These are phyloP conservation scores for Malacosoma neustria DNA, from an alignment of 2,888 invertebrate genomes.

Conservation along the genomic window DNA sequence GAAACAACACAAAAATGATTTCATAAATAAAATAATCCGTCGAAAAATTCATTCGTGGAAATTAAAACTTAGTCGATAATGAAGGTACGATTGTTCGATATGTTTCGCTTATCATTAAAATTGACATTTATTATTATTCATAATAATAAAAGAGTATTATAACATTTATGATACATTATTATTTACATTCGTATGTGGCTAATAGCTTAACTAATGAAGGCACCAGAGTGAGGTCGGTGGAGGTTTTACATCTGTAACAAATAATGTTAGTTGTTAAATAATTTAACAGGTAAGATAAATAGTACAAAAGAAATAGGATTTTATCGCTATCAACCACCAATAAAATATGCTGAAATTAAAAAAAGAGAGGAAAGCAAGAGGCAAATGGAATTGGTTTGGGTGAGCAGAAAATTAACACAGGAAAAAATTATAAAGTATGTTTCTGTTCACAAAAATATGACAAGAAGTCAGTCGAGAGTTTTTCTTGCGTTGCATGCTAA, in stretches of 20 bases:
- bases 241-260: slow-evolving; percentile 55
- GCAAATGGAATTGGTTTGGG: too few species aligned
- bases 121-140: slow-evolving; percentile 18
- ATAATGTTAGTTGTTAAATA: slow-evolving; percentile 9
- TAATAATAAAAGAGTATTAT: slow-evolving; percentile 41
- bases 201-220: slow-evolving; percentile 64
- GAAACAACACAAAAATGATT: slow-evolving; percentile 28
- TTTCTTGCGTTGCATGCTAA: too few species aligned
- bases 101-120: slow-evolving; percentile 41
- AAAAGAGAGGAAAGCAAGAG: too few species aligned
- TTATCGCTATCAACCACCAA: too few species aligned
- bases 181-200: slow-evolving; percentile 56
- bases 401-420: too few species aligned
- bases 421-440: too few species aligned
- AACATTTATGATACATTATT: slow-evolving; percentile 51
- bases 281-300: too few species aligned
- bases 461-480: too few species aligned
- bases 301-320: too few species aligned
- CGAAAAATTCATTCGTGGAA: slow-evolving; percentile 20
- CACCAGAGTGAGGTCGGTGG: slow-evolving; percentile 74
- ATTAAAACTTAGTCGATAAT: slow-evolving; percentile 32
- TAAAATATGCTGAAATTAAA: too few species aligned
- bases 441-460: too few species aligned
- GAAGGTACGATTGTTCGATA: slow-evolving; percentile 63
- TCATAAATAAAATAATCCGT: slow-evolving; percentile 28